A percentile compares a stretch with the other conserved stretches of the same genome.
phyloP scores from a whole-genome alignment of 2,797 vertebrate genomes.

The Babyrousa celebensis region DNA sequence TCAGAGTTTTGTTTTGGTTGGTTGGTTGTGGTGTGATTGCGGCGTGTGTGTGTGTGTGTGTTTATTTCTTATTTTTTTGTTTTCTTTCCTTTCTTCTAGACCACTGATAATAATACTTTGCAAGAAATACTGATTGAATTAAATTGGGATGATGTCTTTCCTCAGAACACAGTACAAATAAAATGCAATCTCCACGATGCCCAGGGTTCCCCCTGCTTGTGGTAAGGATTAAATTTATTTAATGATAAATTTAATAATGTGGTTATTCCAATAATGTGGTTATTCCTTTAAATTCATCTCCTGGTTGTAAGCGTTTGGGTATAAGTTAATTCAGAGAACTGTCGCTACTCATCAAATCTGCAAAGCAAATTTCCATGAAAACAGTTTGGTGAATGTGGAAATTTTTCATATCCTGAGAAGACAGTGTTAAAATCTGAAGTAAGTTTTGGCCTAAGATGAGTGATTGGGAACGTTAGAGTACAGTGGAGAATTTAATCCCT shows the following conservation, averaged over 20 bases:
- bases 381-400: not conserved
- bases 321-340: not conserved
- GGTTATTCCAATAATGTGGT: not conserved
- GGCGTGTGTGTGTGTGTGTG: not conserved
- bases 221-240: not conserved
- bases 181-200: not conserved
- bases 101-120: not conserved
- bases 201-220: not conserved
- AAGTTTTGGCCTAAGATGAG: not conserved
- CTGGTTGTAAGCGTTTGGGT: not conserved
- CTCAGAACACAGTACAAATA: not conserved
- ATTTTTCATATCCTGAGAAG: slow-evolving; percentile 1
- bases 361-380: not conserved
- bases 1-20: not conserved
- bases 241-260: too few species aligned
- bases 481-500: not conserved
- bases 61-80: not conserved
- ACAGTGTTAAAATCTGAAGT: not conserved
- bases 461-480: not conserved
- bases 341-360: too few species aligned
- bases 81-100: not conserved
- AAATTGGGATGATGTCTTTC: not conserved
- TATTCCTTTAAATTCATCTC: not conserved
- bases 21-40: too few species aligned
- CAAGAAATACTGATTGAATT: not conserved